These are phyloP conservation scores for Bothrops jararaca DNA, from an alignment of 2,113 vertebrate species.

Conservation along the genomic window DNA sequence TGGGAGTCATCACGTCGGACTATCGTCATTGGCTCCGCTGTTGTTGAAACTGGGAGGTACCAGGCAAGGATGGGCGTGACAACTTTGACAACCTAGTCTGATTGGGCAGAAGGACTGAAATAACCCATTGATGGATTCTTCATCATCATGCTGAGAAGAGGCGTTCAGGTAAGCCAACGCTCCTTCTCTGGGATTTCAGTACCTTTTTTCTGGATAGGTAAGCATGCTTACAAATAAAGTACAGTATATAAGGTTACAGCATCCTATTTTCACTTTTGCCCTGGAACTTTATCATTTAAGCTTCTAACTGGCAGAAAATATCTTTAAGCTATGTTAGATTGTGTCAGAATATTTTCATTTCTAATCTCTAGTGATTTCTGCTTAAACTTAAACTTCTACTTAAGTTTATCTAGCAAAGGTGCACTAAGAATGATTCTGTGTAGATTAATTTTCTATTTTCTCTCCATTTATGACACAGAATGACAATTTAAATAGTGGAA, in stretches of 20 bases:
- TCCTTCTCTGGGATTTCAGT: background rate
- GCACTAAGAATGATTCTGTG: background rate
- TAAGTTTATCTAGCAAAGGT: background rate
- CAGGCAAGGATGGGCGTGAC: no score
- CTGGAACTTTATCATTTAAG: background rate
- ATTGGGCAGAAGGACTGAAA: no score
- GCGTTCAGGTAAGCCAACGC: no score
- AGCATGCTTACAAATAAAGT: background rate
- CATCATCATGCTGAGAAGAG: no score
- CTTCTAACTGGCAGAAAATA: background rate
- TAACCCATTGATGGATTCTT: no score
- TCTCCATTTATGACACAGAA: background rate
- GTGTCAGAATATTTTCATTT: background rate
- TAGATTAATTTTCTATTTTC: background rate
- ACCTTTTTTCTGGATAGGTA: background rate
- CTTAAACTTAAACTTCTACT: no score
- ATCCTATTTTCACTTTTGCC: background rate
- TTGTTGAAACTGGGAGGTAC: no score
- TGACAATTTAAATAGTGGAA: constrained; percentile 9
- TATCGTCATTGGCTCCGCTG: no score
- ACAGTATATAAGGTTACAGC: background rate
- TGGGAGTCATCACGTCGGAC: no score
- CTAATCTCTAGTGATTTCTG: background rate
- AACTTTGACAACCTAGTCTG: no score
- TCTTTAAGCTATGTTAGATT: background rate